Conservation (phyloP, 2,888 invertebrate species). For the Melanargia galathea region DNA sequence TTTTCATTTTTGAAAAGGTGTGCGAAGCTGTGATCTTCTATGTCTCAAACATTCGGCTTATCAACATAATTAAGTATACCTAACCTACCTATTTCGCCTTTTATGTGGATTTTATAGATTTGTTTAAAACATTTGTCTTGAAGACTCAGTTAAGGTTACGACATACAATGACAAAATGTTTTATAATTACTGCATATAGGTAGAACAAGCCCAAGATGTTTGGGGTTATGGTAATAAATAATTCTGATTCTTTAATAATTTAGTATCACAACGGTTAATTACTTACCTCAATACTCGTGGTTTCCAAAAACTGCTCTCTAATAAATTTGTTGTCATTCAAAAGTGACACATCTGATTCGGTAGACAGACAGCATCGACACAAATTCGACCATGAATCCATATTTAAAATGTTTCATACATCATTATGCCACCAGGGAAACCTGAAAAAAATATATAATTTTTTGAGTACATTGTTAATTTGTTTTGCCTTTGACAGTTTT, state of each 20-base stretch:
- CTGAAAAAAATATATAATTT: conserved; percentile 63
- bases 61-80: too few species aligned
- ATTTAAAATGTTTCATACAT: conserved; percentile 55
- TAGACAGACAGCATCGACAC: conserved; percentile 75
- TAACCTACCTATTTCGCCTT: too few species aligned
- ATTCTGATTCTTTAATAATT: background rate
- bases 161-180: too few species aligned
- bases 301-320: conserved; percentile 66
- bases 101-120: too few species aligned
- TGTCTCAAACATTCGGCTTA: too few species aligned
- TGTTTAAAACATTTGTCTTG: too few species aligned
- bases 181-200: too few species aligned
- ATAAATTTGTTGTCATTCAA: conserved; percentile 62
- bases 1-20: too few species aligned
- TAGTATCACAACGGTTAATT: conserved; percentile 16
- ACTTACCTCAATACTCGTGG: conserved; percentile 69
- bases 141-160: too few species aligned
- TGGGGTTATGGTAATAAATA: too few species aligned
- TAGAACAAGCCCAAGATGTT: too few species aligned
- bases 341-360: conserved; percentile 69
- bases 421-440: conserved; percentile 56
- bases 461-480: conserved; percentile 63
- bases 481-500: conserved; percentile 59
- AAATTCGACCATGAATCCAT: conserved; percentile 75
- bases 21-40: too few species aligned